Evolutionary conservation across 2,113 vertebrate genomes (phyloP), one percentile per base, ranked within the genome.

Genomic region (Megaceryle maxima): DNA sequence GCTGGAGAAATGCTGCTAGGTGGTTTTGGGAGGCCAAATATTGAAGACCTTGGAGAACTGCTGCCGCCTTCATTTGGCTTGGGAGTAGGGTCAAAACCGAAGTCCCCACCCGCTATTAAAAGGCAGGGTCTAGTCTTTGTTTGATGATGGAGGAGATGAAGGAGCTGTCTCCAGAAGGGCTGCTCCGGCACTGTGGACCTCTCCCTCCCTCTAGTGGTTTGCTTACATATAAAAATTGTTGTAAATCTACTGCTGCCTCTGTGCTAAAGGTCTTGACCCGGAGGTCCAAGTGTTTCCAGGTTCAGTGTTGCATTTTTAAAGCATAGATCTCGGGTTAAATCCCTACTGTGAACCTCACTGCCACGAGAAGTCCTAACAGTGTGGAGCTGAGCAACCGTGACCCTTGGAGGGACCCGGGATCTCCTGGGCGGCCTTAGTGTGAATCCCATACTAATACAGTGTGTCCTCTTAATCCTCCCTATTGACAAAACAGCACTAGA

Each of bases 141-240:
- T 55, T 60, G 91, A 10, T 16, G 83, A 8, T 64, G 85, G 70
- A 78, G 48, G 60, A 74, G 76, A 25, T 77, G 83, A 56, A 75
- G 56, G 44, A 73, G 59, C 24, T 56, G 60, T 3, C 15, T 72
- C 3, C 3, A 33, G 25, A 82, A 91, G 89, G 55, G 44, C 39
- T 76, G 26, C 43, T 66, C 0, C 2, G 44, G 41, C 94, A 51
- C 82, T 92, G 87, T 43, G 83, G 92, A 90, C 90, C 96, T 96
- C 93, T 97, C 92, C 90, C 96, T 93, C 96, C 95, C 96, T 96
- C 96, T 97, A 96, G 96, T 88, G 96, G 96, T 76, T 96, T 91
- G 28, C 74, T n/a, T 70, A 85, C 70, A 15, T 12, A 87, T 5
- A 69, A 50, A 59, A 83, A 16, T 16, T 56, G 22, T 16, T 74